Conservation (phyloP, 2,797 vertebrate genomes). For the Chloroceryle inda region DNA sequence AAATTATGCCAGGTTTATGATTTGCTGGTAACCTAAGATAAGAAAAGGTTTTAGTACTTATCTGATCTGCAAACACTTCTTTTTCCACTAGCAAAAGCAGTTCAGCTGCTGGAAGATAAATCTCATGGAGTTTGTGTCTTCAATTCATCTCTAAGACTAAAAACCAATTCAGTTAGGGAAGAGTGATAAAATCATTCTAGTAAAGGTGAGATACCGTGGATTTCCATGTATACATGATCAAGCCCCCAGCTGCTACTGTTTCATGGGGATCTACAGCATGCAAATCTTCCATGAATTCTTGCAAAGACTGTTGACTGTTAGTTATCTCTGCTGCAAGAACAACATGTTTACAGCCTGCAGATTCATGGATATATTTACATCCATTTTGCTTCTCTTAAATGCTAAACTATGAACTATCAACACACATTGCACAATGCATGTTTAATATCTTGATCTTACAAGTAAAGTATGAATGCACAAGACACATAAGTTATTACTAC, state of each 20-base stretch:
- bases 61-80: background rate
- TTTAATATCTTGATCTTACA: background rate
- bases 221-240: background rate
- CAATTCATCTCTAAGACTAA: slow-evolving; percentile 20
- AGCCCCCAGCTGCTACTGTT: background rate
- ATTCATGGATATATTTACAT: background rate
- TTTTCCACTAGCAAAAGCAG: background rate
- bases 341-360: background rate
- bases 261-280: background rate
- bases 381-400: background rate
- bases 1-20: background rate
- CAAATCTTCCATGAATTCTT: background rate
- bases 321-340: background rate
- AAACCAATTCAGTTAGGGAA: slow-evolving; percentile 15
- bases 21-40: slow-evolving; percentile 5
- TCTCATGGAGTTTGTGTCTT: slow-evolving; percentile 4
- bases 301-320: background rate
- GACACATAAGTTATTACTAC: rapidly evolving
- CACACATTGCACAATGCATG: background rate
- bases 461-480: background rate
- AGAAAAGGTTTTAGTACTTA: background rate
- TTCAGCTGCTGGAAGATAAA: slow-evolving; percentile 18
- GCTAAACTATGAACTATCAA: background rate
- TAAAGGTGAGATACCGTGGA: background rate
- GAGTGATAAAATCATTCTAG: background rate